Percentiles rank a stretch among this genome's conserved stretches.
Conservation (phyloP, 2,797 vertebrate genomes). For the Acrossocheilus fasciatus region DNA sequence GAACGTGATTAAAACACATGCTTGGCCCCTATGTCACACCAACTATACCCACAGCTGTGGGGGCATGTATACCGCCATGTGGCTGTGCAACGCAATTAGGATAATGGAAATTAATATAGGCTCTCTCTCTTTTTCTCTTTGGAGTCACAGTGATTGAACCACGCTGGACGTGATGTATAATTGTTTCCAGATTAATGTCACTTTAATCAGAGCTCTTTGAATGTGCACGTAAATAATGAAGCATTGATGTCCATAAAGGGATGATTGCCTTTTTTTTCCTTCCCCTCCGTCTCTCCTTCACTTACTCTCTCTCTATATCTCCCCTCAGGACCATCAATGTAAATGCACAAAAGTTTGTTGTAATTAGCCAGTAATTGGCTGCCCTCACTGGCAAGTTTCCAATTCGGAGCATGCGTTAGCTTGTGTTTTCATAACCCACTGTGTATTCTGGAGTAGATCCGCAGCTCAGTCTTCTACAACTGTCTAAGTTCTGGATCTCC, state of each 20-base stretch:
- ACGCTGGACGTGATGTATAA: conserved; percentile 76
- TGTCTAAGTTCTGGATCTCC: conserved; percentile 43
- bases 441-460: conserved; percentile 23
- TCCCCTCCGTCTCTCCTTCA: conserved; percentile 12
- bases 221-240: conserved; percentile 73
- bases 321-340: conserved; percentile 52
- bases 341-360: conserved; percentile 58
- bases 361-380: conserved; percentile 57
- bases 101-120: conserved; percentile 74
- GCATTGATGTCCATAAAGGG: conserved; percentile 68
- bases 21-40: conserved; percentile 28
- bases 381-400: conserved; percentile 39
- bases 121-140: conserved; percentile 21
- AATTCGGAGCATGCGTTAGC: conserved; percentile 24
- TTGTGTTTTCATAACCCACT: conserved; percentile 25
- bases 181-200: conserved; percentile 76
- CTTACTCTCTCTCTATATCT: conserved; percentile 28
- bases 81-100: conserved; percentile 75
- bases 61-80: conserved; percentile 36
- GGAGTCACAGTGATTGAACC: conserved; percentile 77
- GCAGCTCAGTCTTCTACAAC: conserved; percentile 7
- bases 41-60: conserved; percentile 29
- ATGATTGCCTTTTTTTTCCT: conserved; percentile 21
- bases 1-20: conserved; percentile 32
- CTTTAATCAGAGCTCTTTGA: conserved; percentile 77